Evolutionary conservation across 2,113 vertebrate genomes (phyloP).

Genomic region (Lipotes vexillifer): DNA sequence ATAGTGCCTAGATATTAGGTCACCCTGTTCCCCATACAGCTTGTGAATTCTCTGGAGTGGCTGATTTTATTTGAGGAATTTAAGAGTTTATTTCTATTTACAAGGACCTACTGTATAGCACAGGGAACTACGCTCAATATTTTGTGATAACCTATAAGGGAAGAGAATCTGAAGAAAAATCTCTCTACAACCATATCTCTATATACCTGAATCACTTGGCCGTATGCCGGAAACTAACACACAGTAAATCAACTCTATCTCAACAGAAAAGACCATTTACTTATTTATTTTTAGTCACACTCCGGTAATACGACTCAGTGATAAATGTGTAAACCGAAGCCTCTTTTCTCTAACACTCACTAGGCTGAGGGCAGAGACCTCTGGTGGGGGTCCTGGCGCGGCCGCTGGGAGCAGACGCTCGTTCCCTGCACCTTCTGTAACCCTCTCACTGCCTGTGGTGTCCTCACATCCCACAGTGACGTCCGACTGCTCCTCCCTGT

Average conservation of each 20-base stretch:
- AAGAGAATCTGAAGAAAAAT: too few relatives aligned
- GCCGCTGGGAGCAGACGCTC: neutral
- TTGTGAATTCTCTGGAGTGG: neutral
- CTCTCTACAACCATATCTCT: too few relatives aligned
- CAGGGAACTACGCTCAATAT: neutral
- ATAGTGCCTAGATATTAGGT: neutral
- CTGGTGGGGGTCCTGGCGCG: fast-evolving
- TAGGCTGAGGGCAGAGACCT: fast-evolving
- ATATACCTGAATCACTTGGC: neutral
- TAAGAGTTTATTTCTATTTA: neutral
- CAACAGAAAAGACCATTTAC: neutral
- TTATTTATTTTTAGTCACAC: fast-evolving
- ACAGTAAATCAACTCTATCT: neutral
- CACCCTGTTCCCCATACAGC: neutral
- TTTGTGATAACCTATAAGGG: neutral
- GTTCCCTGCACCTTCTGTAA: neutral
- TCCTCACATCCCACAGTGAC: fast-evolving
- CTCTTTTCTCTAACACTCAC: fast-evolving
- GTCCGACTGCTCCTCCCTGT: fast-evolving
- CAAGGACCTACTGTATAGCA: neutral
- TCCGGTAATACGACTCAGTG: too few relatives aligned
- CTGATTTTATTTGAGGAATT: neutral
- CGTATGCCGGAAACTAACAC: neutral
- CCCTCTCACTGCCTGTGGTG: neutral
- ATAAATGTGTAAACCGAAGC: neutral